These are phyloP conservation scores for Diadegma fenestrale DNA, from an alignment of 2,888 invertebrate species.

Conservation along the genomic window DNA sequence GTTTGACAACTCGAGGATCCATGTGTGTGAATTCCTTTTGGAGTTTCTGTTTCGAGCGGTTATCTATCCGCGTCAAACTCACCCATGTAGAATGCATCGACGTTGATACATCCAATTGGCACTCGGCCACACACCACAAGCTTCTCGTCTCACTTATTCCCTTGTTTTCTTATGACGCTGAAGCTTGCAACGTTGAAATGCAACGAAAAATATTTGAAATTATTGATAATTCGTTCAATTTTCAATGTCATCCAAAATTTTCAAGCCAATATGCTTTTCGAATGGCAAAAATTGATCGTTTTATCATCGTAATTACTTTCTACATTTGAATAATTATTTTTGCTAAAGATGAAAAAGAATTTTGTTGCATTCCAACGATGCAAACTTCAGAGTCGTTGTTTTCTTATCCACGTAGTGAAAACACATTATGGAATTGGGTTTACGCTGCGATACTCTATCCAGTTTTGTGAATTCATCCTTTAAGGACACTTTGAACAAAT, in stretches of 20 bases:
- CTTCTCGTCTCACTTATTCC: constrained; percentile 29
- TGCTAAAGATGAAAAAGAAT: no score
- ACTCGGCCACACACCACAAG: constrained; percentile 71
- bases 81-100: constrained; percentile 56
- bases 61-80: constrained; percentile 33
- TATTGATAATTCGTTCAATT: no score
- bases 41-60: constrained; percentile 32
- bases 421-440: constrained; percentile 70
- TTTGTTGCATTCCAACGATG: no score
- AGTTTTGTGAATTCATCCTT: constrained; percentile 28
- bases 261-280: no score
- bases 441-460: constrained; percentile 28
- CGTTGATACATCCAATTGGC: constrained; percentile 77
- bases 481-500: constrained; percentile 1
- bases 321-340: no score
- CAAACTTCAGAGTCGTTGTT: no score
- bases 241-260: no score
- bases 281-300: no score
- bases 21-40: constrained; percentile 26
- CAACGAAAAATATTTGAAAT: no score
- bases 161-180: constrained; percentile 45
- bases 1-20: constrained; percentile 22
- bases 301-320: no score
- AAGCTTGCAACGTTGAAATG: no score
- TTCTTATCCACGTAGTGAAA: constrained; percentile 29